Conservation (phyloP, 2,888 invertebrate genomes). For the Sarcophaga variegata region DNA sequence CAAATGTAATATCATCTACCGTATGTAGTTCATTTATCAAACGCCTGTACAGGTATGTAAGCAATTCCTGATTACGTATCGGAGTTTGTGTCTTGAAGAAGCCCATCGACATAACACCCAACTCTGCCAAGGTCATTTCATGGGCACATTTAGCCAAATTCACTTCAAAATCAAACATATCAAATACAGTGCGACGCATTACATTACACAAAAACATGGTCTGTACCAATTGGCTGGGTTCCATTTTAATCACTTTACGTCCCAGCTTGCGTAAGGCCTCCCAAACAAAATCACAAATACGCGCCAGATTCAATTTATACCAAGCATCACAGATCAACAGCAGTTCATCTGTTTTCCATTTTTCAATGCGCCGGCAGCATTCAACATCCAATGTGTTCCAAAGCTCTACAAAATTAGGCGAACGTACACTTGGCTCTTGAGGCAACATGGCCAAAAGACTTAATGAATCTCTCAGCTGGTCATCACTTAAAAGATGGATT, state of each 20-base stretch:
- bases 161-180: constrained; percentile 87
- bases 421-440: constrained; percentile 82
- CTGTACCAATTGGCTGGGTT: constrained; percentile 85
- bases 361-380: constrained; percentile 82
- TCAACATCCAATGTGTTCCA: constrained; percentile 87
- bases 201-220: constrained; percentile 87
- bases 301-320: constrained; percentile 84
- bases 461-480: constrained; percentile 84
- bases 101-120: constrained; percentile 88
- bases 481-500: constrained; percentile 83
- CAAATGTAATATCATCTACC: constrained; percentile 86
- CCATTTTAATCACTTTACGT: constrained; percentile 84
- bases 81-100: constrained; percentile 89
- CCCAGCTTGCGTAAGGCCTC: constrained; percentile 84
- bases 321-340: constrained; percentile 86
- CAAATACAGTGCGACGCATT: constrained; percentile 83
- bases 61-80: constrained; percentile 83
- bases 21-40: constrained; percentile 83
- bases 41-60: constrained; percentile 83
- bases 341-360: constrained; percentile 83
- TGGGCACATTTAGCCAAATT: constrained; percentile 83
- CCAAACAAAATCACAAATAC: constrained; percentile 84
- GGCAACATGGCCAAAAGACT: constrained; percentile 83
- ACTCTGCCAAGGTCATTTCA: constrained; percentile 85
- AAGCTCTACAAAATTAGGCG: constrained; percentile 85